A percentile compares a stretch with the other conserved stretches of the same genome.
phyloP scores from a whole-genome alignment of 2,113 vertebrate genomes.

The Callithrix jacchus region DNA sequence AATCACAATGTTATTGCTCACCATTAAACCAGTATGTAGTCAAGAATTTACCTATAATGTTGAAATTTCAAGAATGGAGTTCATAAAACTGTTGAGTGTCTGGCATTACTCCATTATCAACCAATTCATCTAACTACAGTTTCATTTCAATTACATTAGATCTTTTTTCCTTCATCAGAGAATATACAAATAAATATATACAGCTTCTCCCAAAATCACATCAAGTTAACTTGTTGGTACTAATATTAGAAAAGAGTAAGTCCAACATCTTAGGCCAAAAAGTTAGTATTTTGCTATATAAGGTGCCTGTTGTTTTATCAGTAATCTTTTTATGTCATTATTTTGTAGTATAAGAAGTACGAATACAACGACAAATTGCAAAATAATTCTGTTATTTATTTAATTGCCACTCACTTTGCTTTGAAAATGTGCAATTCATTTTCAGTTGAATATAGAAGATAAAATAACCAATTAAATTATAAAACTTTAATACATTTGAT shows the following conservation, averaged over 20 bases:
- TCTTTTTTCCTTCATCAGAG: background rate
- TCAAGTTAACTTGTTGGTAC: background rate
- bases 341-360: background rate
- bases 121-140: background rate
- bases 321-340: background rate
- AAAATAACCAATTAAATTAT: background rate
- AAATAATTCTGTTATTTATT: background rate
- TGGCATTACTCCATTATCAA: background rate
- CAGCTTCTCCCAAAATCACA: background rate
- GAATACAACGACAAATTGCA: background rate
- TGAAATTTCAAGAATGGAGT: background rate
- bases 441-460: background rate
- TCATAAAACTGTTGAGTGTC: background rate
- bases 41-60: background rate
- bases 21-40: background rate
- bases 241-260: background rate
- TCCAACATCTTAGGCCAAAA: background rate
- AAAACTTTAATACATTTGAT: background rate
- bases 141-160: background rate
- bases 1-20: background rate
- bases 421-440: background rate
- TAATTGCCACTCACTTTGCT: background rate
- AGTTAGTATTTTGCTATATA: background rate
- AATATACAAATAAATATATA: background rate
- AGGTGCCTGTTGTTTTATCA: background rate